These are phyloP conservation scores for Cairina moschata DNA, from an alignment of 2,113 vertebrate genomes.

Conservation along the genomic window DNA sequence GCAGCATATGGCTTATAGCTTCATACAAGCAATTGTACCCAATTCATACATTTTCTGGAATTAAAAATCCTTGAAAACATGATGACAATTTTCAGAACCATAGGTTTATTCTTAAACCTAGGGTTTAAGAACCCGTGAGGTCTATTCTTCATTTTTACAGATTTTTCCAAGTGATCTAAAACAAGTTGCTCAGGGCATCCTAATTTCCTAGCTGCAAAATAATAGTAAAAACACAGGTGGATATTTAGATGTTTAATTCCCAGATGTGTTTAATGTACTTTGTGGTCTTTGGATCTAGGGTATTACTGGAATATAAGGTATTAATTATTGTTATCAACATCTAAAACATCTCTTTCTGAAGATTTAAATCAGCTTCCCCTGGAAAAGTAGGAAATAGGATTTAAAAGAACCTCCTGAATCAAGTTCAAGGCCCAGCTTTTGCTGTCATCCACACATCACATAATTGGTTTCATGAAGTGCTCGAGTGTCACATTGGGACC, in stretches of 20 bases:
- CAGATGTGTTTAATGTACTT: not conserved
- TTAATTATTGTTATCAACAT: constrained; percentile 50
- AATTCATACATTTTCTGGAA: constrained; percentile 50
- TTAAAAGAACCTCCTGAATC: constrained; percentile 31
- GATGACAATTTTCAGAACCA: constrained; percentile 31
- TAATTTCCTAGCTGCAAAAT: constrained; percentile 11
- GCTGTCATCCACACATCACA: not conserved
- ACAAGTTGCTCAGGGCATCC: not conserved
- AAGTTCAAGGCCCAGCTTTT: constrained; percentile 20
- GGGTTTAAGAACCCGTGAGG: not conserved
- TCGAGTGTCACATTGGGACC: constrained; percentile 11
- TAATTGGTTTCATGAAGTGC: constrained; percentile 39
- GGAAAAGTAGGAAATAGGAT: constrained; percentile 41
- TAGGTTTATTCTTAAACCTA: not conserved
- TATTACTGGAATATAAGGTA: constrained; percentile 32
- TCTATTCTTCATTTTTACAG: constrained; percentile 25
- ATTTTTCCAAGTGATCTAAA: not conserved
- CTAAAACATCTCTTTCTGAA: constrained; percentile 8
- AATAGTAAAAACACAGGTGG: constrained; percentile 17
- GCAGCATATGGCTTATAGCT: constrained; percentile 64
- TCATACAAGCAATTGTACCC: constrained; percentile 40
- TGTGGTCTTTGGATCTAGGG: not conserved
- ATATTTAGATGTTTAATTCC: constrained; percentile 8
- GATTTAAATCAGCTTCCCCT: constrained; percentile 36
- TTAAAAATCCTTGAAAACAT: constrained; percentile 27